phyloP scores from a whole-genome alignment of 2,888 invertebrate genomes.

The Arrhopalites spinosus region DNA sequence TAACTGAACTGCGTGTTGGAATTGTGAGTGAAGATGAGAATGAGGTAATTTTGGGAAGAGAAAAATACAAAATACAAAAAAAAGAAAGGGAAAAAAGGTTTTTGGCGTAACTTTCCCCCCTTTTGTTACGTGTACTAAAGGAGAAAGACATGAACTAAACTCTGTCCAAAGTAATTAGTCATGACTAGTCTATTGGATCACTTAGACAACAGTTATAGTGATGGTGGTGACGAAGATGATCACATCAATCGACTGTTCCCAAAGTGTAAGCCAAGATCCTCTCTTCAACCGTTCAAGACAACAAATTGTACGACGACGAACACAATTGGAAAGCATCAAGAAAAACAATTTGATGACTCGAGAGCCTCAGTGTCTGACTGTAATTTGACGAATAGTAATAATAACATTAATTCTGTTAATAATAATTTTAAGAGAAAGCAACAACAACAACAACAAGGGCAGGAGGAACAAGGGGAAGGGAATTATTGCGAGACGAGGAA shows the following conservation, averaged over 20 bases:
- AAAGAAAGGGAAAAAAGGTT: constrained; percentile 13
- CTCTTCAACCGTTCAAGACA: constrained; percentile 48
- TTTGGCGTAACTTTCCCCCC: not conserved
- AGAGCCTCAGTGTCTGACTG: constrained; percentile 7
- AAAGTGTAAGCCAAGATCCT: constrained; percentile 76
- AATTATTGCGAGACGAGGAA: not conserved
- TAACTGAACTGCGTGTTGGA: not conserved
- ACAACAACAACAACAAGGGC: not conserved
- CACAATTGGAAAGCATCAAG: constrained; percentile 23
- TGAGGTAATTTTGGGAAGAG: too few relatives aligned
- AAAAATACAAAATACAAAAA: too few relatives aligned
- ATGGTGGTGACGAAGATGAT: constrained; percentile 63
- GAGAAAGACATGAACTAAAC: constrained; percentile 39
- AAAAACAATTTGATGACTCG: constrained; percentile 31
- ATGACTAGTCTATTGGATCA: constrained; percentile 59
- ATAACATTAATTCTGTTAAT: constrained; percentile 23
- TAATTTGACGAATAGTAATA: constrained; percentile 30
- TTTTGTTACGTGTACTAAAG: not conserved
- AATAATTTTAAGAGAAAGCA: constrained; percentile 28
- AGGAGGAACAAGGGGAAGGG: not conserved
- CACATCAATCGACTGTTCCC: constrained; percentile 84
- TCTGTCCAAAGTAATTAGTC: constrained; percentile 41
- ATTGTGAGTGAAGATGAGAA: not conserved
- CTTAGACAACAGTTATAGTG: constrained; percentile 60
- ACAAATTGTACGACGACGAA: constrained; percentile 17